Evolutionary conservation across 2,888 invertebrate genomes (phyloP).

Genomic region (Lydus trimaculatus): DNA sequence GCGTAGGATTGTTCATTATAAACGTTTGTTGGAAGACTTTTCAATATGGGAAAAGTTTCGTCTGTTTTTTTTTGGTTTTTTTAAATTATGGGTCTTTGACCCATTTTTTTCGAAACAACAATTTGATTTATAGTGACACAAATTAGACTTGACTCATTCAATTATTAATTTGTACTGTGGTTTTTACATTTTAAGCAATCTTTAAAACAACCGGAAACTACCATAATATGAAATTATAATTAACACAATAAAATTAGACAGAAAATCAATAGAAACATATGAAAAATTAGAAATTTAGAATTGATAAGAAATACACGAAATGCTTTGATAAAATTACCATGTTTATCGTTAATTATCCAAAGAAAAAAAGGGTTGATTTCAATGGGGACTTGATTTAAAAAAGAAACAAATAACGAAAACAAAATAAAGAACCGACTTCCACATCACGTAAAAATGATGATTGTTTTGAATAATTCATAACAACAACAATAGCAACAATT

Average conservation of each 20-base stretch:
- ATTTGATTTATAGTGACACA: not conserved
- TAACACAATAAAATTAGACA: no score
- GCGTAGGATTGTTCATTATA: slow-evolving; percentile 21
- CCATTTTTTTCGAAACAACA: not conserved
- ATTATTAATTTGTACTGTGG: not conserved
- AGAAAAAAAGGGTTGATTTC: not conserved
- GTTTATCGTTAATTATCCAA: not conserved
- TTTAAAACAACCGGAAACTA: no score
- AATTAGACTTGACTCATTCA: not conserved
- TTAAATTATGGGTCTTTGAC: not conserved
- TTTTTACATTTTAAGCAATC: no score
- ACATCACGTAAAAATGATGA: not conserved
- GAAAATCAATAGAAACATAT: no score
- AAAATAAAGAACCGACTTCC: not conserved
- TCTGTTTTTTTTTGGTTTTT: no score
- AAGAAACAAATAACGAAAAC: not conserved
- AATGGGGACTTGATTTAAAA: not conserved
- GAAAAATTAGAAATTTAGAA: no score
- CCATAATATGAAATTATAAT: no score
- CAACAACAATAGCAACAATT: not conserved
- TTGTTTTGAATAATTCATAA: slow-evolving; percentile 5
- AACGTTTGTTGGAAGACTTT: slow-evolving; percentile 25
- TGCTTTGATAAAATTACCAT: not conserved
- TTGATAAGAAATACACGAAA: no score
- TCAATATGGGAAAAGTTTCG: slow-evolving; percentile 18